Base-by-base conservation (phyloP, 23 tunicate species). In the Halocynthia aurantium region DNA sequence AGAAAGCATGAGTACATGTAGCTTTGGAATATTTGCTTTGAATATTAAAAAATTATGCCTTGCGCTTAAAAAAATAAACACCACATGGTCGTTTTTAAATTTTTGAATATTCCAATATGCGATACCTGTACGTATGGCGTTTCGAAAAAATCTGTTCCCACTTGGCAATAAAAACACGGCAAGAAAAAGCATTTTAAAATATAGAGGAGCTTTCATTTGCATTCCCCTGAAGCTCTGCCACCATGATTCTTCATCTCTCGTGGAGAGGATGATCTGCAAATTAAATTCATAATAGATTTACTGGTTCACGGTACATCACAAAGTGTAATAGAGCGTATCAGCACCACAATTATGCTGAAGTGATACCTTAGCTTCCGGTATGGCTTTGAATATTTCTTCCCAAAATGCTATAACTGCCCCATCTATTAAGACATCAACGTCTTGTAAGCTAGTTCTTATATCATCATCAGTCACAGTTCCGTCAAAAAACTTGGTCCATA, bases 401-500 rank as follows among this genome's bases (percentile, higher is more conserved):
- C 96, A 89, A 80, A 84, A 89, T n/a, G 77, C 78, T 73, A 89
- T 81, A 6, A 78, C 77, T 40, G 96, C 88, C 6, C 96, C 96
- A 80, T 89, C 96, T 18, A 89, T 89, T 6, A 89, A 13, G 5
- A 84, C 96, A 69, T 89, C 96, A 50, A 89, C 69, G 61, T 89
- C 96, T 84, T 84, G 80, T 50, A 89, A 83, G 22, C 84, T 78
- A 17, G 84, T 80, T 22, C 76, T 68, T 55, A 89, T 89, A 7
- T 89, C 88, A 6, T 80, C 53, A 61, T 89, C 96, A n/a, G 85
- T 84, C 11, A 89, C 82, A 9, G 89, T 80, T 62, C 96, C 96
- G 69, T 89, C 76, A 6, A 89, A 80, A 75, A 89, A 89, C 70
- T 84, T 84, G 7, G 71, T 21, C 96, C 96, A 89, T 8, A 84